phyloP scores from a whole-genome alignment of 2,113 vertebrate genomes.

The Mus musculus region GRCm39 chr5:118620001-118620500 shows the following conservation, averaged over 20 bases:
- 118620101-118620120: background rate
- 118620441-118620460: background rate
- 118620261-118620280: background rate
- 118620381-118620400: background rate
- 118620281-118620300: background rate
- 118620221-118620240: background rate
- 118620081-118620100: too few species aligned
- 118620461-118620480: too few species aligned
- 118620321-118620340: background rate
- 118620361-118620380: background rate
- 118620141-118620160: background rate
- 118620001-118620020: background rate
- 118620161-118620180: background rate
- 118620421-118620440: background rate
- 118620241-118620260: too few species aligned
- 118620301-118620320: background rate
- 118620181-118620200: background rate
- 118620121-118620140: background rate
- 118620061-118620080: background rate
- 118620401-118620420: background rate
- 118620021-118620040: background rate
- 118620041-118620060: background rate
- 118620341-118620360: background rate
- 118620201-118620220: background rate
- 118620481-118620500: background rate